A percentile compares a stretch with the other conserved stretches of the same genome.
phyloP scores from a whole-genome alignment of 2,888 invertebrate genomes.

The Drosophila imparisetae region DNA sequence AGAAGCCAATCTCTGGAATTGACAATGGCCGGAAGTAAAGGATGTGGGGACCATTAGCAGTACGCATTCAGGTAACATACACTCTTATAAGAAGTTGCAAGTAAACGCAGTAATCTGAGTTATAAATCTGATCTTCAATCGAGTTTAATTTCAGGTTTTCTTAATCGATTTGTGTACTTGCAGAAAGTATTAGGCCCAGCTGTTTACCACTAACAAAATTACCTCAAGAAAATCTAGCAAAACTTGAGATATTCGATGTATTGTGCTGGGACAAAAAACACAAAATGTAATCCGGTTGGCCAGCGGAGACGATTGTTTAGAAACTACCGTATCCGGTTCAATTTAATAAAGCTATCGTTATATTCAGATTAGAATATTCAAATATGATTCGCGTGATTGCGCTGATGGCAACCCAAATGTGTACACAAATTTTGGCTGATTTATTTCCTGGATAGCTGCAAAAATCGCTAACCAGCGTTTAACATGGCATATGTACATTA shows the following conservation, averaged over 20 bases:
- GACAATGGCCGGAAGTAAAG: background rate
- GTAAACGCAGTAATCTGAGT: background rate
- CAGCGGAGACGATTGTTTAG: background rate
- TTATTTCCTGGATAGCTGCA: slow-evolving; percentile 31
- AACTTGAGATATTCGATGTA: background rate
- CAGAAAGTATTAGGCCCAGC: slow-evolving; percentile 21
- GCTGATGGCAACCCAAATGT: slow-evolving; percentile 4
- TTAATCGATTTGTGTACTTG: background rate
- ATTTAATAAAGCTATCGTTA: background rate
- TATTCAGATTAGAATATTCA: slow-evolving; percentile 38
- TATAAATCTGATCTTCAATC: background rate
- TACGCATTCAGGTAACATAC: slow-evolving; percentile 68
- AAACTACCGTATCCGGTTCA: background rate
- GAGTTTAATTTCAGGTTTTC: slow-evolving; percentile 11
- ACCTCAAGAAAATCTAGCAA: background rate
- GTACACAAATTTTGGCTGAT: slow-evolving; percentile 38
- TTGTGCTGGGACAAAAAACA: slow-evolving; percentile 31
- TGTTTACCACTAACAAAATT: slow-evolving; percentile 29
- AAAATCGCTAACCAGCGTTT: background rate
- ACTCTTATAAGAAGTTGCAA: slow-evolving; percentile 29
- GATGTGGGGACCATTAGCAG: slow-evolving; percentile 71
- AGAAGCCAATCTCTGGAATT: slow-evolving; percentile 78
- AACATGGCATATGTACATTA: background rate
- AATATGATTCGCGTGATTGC: background rate
- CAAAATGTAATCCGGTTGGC: background rate